Percentiles rank a stretch among this genome's conserved stretches.
These are phyloP conservation scores for Tokudaia tokunoshimensis DNA, from an alignment of 2,797 vertebrate species.

Conservation along the genomic window DNA sequence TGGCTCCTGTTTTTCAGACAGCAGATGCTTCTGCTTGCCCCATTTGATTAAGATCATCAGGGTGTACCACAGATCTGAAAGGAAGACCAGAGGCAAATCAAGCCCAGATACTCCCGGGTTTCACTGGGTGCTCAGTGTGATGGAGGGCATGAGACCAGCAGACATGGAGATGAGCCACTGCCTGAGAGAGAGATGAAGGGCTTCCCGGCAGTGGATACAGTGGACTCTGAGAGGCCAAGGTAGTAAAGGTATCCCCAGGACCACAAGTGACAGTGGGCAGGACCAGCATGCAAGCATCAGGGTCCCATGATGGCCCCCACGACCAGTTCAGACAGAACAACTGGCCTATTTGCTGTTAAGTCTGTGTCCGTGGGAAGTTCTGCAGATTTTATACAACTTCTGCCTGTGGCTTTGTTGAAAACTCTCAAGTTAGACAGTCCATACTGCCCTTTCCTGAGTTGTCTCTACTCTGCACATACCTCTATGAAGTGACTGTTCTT, in stretches of 20 bases:
- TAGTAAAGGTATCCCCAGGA: background rate
- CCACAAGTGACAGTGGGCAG: rapidly evolving
- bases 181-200: background rate
- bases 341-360: background rate
- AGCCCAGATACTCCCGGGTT: background rate
- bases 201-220: background rate
- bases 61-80: background rate
- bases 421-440: background rate
- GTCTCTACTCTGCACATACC: background rate
- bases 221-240: background rate
- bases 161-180: background rate
- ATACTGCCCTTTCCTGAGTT: background rate
- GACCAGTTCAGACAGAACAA: background rate
- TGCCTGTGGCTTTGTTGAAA: background rate
- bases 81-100: background rate
- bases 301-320: background rate
- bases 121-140: background rate
- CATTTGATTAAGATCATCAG: background rate
- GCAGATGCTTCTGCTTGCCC: background rate
- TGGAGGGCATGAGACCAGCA: background rate
- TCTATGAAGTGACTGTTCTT: background rate
- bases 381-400: background rate
- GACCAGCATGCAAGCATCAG: background rate
- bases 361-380: background rate
- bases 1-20: conserved; percentile 13